Evolutionary conservation across 2,113 vertebrate species (phyloP).

Genomic region (Coreoperca whiteheadi): DNA sequence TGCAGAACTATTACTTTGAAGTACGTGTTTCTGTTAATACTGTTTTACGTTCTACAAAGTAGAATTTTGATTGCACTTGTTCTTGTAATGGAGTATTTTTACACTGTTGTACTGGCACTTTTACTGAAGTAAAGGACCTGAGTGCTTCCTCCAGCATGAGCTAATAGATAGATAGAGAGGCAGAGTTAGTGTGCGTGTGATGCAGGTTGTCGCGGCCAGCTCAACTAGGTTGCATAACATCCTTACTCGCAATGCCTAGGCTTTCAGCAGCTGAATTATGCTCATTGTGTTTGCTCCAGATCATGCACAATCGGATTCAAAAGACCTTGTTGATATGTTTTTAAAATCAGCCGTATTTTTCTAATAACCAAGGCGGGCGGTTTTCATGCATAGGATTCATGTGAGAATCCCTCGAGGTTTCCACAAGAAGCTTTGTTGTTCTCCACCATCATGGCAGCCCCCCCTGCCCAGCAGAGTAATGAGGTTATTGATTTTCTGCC

Average conservation of each 20-base stretch:
- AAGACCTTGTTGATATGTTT: slow-evolving; percentile 36
- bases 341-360: slow-evolving; percentile 20
- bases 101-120: background rate
- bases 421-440: slow-evolving; percentile 39
- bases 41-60: too few species aligned
- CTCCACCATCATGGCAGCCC: slow-evolving; percentile 22
- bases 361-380: background rate
- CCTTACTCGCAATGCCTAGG: slow-evolving; percentile 69
- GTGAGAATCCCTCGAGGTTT: slow-evolving; percentile 28
- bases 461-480: slow-evolving; percentile 30
- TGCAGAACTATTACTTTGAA: background rate
- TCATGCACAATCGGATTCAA: slow-evolving; percentile 19
- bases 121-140: background rate
- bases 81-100: background rate
- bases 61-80: background rate
- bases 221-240: slow-evolving; percentile 68
- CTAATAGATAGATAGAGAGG: slow-evolving; percentile 11
- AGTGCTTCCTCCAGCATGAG: background rate
- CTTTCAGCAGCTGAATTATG: slow-evolving; percentile 70
- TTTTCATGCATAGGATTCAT: slow-evolving; percentile 25
- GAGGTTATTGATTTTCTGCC: slow-evolving; percentile 71
- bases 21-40: background rate
- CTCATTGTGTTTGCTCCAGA: slow-evolving; percentile 63
- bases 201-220: slow-evolving; percentile 50
- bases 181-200: slow-evolving; percentile 39